These are phyloP conservation scores for Globia sparganii DNA, from an alignment of 2,888 invertebrate genomes.

Conservation along the genomic window DNA sequence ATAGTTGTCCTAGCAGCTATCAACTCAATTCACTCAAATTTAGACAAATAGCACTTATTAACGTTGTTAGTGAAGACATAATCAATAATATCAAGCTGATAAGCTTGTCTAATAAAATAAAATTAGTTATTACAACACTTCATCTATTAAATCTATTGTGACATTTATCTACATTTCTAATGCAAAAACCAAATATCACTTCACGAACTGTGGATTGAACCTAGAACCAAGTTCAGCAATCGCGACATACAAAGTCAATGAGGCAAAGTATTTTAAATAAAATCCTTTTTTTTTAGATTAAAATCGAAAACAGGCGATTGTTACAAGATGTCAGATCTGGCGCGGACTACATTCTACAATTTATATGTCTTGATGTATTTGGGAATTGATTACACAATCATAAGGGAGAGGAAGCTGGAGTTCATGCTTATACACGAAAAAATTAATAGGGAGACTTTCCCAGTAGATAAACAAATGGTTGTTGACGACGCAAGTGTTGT, in stretches of 20 bases:
- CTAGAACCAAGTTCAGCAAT: neutral
- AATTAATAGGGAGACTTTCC: constrained; percentile 80
- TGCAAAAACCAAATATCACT: neutral
- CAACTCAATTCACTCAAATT: neutral
- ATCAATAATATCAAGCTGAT: neutral
- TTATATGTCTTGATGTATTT: constrained; percentile 85
- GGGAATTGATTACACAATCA: constrained; percentile 80
- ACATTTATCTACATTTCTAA: neutral
- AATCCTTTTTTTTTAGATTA: constrained; percentile 76
- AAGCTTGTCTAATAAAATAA: neutral
- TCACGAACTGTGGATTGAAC: neutral
- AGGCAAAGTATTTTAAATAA: neutral
- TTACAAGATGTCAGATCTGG: constrained; percentile 80
- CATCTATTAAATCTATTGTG: neutral
- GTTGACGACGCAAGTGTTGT: constrained; percentile 83
- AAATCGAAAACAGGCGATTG: constrained; percentile 77
- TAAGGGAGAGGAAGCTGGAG: constrained; percentile 84
- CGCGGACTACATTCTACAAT: constrained; percentile 76
- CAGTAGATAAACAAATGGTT: constrained; percentile 76
- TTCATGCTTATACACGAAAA: constrained; percentile 80
- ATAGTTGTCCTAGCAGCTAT: neutral
- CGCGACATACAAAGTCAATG: neutral
- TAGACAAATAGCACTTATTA: neutral
- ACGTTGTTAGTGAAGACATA: neutral
- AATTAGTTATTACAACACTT: neutral